These are phyloP conservation scores for Sebastes kiyomatsui DNA, from an alignment of 2,797 vertebrate species.

Conservation along the genomic window DNA sequence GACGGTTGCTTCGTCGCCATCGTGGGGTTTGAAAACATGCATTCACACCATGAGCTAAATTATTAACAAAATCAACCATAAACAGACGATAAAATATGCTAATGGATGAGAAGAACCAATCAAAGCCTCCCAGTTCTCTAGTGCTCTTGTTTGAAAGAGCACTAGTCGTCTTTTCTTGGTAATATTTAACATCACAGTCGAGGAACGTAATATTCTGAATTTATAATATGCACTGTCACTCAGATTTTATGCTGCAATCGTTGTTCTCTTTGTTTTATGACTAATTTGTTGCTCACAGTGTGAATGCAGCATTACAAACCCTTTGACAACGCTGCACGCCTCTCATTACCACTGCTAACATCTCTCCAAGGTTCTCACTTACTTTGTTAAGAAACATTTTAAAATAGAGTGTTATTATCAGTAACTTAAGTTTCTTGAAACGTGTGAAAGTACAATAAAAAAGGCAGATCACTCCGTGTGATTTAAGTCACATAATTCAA, in stretches of 20 bases:
- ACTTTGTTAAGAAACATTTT: neutral
- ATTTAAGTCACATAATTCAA: slow-evolving; percentile 17
- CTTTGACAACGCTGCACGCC: neutral
- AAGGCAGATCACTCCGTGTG: slow-evolving; percentile 1
- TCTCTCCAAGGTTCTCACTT: neutral
- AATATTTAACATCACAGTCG: no score
- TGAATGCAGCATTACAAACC: neutral
- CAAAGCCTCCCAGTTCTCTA: neutral
- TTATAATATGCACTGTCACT: no score
- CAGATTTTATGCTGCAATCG: no score
- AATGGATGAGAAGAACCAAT: neutral
- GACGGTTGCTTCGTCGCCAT: neutral
- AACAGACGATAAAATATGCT: neutral
- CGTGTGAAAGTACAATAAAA: neutral
- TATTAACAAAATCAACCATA: neutral
- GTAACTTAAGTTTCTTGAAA: neutral
- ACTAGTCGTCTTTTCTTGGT: no score
- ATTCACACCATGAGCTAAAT: neutral
- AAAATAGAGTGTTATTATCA: neutral
- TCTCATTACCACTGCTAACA: neutral
- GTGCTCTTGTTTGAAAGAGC: neutral
- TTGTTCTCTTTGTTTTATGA: no score
- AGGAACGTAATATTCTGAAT: no score
- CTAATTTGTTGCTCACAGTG: neutral
- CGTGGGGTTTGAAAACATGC: neutral